A percentile compares a stretch with the other conserved stretches of the same genome.
These are phyloP conservation scores for Enteromius argenteus DNA, from an alignment of 2,797 vertebrate species.

Conservation along the genomic window DNA sequence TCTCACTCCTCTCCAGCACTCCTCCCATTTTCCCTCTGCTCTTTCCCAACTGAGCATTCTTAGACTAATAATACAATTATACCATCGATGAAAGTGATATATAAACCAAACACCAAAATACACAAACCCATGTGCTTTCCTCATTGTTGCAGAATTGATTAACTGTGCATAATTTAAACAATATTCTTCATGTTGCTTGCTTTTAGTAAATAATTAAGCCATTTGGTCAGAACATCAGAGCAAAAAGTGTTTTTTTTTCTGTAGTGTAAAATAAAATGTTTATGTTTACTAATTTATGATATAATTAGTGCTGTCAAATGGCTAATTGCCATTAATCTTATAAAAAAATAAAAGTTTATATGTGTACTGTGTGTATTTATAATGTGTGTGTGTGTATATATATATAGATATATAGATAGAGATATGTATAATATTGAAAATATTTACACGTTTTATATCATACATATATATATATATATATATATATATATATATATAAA, in stretches of 20 bases:
- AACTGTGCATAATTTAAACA: not conserved
- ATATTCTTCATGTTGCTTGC: not conserved
- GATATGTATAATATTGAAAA: too few relatives aligned
- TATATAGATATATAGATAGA: too few relatives aligned
- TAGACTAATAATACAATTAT: not conserved
- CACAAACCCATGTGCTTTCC: not conserved
- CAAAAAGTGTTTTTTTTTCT: not conserved
- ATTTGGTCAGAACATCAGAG: not conserved
- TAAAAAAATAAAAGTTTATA: too few relatives aligned
- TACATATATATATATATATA: too few relatives aligned
- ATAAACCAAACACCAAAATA: not conserved
- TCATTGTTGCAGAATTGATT: not conserved
- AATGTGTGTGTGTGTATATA: not conserved
- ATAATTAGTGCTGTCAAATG: not conserved
- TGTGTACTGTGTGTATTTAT: too few relatives aligned
- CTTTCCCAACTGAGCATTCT: constrained; percentile 8
- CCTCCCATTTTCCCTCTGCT: constrained; percentile 14
- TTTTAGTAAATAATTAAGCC: not conserved
- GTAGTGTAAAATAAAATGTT: not conserved
- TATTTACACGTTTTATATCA: too few relatives aligned
- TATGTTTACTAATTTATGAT: not conserved
- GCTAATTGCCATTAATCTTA: too few relatives aligned
- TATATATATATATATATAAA: too few relatives aligned
- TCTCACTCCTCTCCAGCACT: constrained; percentile 27
- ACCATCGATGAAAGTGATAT: not conserved